Evolutionary conservation across 2,888 invertebrate species (phyloP), one percentile per base, ranked within the genome.

Genomic region (Apotomis turbidana): DNA sequence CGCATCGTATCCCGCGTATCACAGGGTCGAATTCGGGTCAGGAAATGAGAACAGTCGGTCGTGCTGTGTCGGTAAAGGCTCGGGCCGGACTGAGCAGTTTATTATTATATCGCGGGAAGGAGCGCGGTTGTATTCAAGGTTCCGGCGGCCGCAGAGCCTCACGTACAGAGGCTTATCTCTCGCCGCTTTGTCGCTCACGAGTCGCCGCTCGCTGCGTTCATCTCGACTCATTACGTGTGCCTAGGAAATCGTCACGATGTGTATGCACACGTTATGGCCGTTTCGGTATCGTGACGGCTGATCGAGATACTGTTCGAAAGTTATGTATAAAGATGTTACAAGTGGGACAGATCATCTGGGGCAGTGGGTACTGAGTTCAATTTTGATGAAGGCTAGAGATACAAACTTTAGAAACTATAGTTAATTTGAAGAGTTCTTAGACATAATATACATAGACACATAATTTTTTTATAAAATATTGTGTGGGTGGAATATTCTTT

Each of bases 81-180:
- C 83, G 82, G 80, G 87, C 86, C 90, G 87, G 83, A 93, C 93
- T 93, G 93, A 91, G 88, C 87, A 82, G 86, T 87, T 90, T 90
- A 88, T 93, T 90, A 89, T 91, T 89, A 85, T 89, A 88, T 84
- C 83, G 89, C 86, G 87, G 88, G 87, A 89, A 89, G 90, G 91
- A 91, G 90, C 87, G 86, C 85, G 84, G 85, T 79, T 85, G 85
- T 83, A 85, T 83, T 90, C 93, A 92, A 92, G 93, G 92, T 91
- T 89, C 84, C 80, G 80, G 81, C 84, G 86, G 86, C 85, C 85
- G 88, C 86, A 84, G 85, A 80, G 81, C 81, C 87, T 81, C 87
- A 89, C 89, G 89, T 88, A 88, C 78, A 85, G 84, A 81, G 85
- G 86, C 87, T 91, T 91, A 91, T 92, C 92, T 89, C 83, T 81